Evolutionary conservation across 2,113 vertebrate genomes (phyloP), one percentile per base, ranked within the genome.

Genomic region (Parus major): DNA sequence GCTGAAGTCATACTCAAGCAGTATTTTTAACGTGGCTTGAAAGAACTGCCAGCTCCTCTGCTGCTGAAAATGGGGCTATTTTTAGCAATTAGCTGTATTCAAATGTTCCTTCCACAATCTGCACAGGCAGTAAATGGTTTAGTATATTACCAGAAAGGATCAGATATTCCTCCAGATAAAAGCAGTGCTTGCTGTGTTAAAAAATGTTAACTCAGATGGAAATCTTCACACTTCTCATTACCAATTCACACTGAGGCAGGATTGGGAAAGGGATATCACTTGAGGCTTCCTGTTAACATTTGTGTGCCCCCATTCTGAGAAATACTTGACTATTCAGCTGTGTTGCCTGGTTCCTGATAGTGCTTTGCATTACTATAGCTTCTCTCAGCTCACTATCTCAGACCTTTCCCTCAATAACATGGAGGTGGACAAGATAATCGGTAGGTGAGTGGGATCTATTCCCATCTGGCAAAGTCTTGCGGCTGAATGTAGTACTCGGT

Each of bases 21-120:
- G 55, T 88, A 82, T 96, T 94, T 96, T 96, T 94, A 97, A 88
- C 22, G 15, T 24, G 75, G 75, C 55, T 95, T 69, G 55, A 80
- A 82, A 85, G 82, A 94, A 36, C 79, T 86, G 91, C 75, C 89
- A 92, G 83, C 84, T 96, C 92, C 69, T 80, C 70, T 92, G 66
- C 66, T 85, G 84, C 82, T 78, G 90, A 61, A 92, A 94, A 80
- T 50, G 31, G 42, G 76, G 39, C 39, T 96, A 88, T 90, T 93
- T 94, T 96, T 91, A 85, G 93, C 63, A 73, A 69, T 69, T 95
- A 87, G 66, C 85, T 66, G 50, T 75, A 73, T 91, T 94, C 79
- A 71, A 53, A 90, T 77, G 90, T 66, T 93, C 55, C 28, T 91
- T 63, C 61, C 68, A 59, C 12, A 23, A 90, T 57, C 78, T 85